Evolutionary conservation across 2,113 vertebrate species (phyloP), one percentile per base, ranked within the genome.

Genomic region (Rhombomys opimus): DNA sequence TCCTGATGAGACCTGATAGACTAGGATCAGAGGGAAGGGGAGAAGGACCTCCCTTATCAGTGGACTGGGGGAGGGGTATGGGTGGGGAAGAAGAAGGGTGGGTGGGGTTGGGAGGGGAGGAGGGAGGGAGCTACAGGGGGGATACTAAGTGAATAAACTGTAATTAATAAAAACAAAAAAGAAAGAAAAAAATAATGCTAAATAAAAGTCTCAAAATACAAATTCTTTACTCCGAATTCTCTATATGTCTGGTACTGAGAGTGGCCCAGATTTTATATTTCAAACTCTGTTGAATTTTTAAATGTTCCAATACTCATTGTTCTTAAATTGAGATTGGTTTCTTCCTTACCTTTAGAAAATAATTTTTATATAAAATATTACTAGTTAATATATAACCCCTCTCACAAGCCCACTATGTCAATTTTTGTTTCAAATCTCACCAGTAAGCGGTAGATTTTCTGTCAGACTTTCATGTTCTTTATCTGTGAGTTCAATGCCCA

Each of bases 401-500:
- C 35, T 88, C 25, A 63, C 8, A 65, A 75, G 13, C 3, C 35
- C 20, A 70, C 11, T 46, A 50, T 59, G 41, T 57, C 52, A 91
- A 41, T 76, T 76, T 9, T 50, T 67, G 46, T 77, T 12, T 82
- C 70, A 89, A 25, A 41, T 2, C 6, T 95, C 14, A 95, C 96
- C 90, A 17, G 9, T 35, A 35, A 93, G n/a, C 27, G 87, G 65
- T 4, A 95, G 90, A 17, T 76, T 87, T 76, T 95, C 46, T 35
- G 14, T 87, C 67, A 96, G 54, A 67, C 2, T 52, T 81, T 86
- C 80, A 61, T 15, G 65, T 73, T 95, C 96, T 76, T 96, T 81
- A 68, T 90, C 80, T 75, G 65, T 95, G 65, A 93, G 93, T 18
- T 90, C 32, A 35, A 87, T 87, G 20, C 23, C 96, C 23, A 96